These are phyloP conservation scores for Cephus nigrinus DNA, from an alignment of 2,888 invertebrate species.

Conservation along the genomic window DNA sequence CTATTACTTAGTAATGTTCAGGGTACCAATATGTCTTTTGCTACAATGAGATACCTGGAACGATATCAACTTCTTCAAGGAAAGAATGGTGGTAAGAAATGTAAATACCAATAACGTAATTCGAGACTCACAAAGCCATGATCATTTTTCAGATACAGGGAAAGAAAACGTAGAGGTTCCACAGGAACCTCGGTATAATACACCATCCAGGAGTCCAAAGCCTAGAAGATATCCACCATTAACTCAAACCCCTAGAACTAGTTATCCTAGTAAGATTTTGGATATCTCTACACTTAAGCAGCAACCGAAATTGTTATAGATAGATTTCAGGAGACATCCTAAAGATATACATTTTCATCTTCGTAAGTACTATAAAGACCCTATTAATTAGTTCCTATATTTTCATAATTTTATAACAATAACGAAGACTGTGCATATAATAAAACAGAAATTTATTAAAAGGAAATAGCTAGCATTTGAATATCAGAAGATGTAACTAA, in stretches of 20 bases:
- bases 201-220: background rate
- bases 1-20: constrained; percentile 51
- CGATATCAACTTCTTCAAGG: constrained; percentile 73
- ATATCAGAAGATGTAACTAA: background rate
- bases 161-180: constrained; percentile 8
- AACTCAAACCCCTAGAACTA: constrained; percentile 41
- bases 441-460: background rate
- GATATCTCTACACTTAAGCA: constrained; percentile 78
- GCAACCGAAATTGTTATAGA: constrained; percentile 74
- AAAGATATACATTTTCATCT: background rate
- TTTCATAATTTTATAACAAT: background rate
- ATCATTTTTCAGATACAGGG: constrained; percentile 13
- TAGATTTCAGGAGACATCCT: background rate
- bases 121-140: background rate
- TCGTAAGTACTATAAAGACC: background rate
- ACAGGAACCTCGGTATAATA: constrained; percentile 2
- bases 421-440: background rate
- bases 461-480: background rate
- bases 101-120: constrained; percentile 1
- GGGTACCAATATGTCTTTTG: constrained; percentile 75
- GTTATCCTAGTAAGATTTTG: constrained; percentile 70
- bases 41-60: constrained; percentile 79
- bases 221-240: constrained; percentile 28
- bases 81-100: constrained; percentile 45
- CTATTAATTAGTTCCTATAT: background rate